Percentiles rank a stretch among this genome's conserved stretches.
Conservation (phyloP, 2,888 invertebrate genomes). For the Aphidius colemani region DNA sequence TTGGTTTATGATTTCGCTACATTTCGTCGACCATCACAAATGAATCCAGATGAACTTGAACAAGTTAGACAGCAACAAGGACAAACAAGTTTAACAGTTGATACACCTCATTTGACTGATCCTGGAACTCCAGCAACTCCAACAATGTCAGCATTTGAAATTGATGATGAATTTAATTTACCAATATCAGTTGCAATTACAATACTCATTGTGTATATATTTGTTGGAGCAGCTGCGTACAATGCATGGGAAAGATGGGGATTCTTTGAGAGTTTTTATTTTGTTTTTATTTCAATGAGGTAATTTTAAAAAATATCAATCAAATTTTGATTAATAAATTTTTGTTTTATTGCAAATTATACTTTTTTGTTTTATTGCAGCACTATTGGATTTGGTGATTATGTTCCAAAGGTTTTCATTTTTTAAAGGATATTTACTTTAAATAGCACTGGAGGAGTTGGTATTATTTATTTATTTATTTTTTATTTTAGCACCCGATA, state of each 20-base stretch:
- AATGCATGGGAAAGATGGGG: constrained; percentile 81
- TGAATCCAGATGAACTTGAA: constrained; percentile 66
- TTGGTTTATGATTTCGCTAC: constrained; percentile 80
- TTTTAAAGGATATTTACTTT: constrained; percentile 51
- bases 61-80: constrained; percentile 50
- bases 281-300: constrained; percentile 93
- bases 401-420: constrained; percentile 71
- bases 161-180: constrained; percentile 93
- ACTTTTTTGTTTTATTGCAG: constrained; percentile 58
- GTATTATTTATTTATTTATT: constrained; percentile 10
- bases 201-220: constrained; percentile 83
- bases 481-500: constrained; percentile 72
- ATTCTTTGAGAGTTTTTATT: constrained; percentile 94
- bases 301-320: no score
- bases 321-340: no score
- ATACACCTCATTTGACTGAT: constrained; percentile 55
- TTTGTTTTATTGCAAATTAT: no score
- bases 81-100: constrained; percentile 50
- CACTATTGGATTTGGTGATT: constrained; percentile 95
- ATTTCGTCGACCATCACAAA: constrained; percentile 73
- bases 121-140: constrained; percentile 75
- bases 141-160: constrained; percentile 76
- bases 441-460: neutral
- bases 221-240: constrained; percentile 83
- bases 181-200: constrained; percentile 88